Conservation (phyloP, 2,113 vertebrate species). For the Cyprinodon brontotheroides region DNA sequence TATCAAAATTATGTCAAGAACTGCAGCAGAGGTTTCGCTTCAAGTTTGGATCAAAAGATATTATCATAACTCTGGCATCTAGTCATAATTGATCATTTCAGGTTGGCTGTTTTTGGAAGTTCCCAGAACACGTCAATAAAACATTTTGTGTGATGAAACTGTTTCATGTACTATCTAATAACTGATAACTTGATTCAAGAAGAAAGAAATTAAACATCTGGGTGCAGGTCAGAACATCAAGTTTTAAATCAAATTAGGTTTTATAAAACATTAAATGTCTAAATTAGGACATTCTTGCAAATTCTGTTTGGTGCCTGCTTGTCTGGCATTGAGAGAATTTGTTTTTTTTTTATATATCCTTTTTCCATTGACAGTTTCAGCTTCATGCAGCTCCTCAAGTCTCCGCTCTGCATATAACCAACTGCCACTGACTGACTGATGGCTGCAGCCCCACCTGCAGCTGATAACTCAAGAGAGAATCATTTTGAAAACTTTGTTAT, state of each 20-base stretch:
- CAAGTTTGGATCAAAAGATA: background rate
- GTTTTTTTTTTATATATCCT: no score
- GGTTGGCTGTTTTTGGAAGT: slow-evolving; percentile 11
- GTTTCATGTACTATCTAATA: slow-evolving; percentile 16
- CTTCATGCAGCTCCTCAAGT: no score
- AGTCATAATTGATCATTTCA: slow-evolving; percentile 13
- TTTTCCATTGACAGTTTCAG: no score
- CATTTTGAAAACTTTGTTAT: no score
- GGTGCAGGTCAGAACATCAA: background rate
- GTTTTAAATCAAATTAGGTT: slow-evolving; percentile 30
- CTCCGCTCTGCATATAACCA: no score
- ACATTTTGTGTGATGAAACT: slow-evolving; percentile 3
- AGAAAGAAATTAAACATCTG: slow-evolving; percentile 8
- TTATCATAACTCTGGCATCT: background rate
- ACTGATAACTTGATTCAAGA: slow-evolving; percentile 25
- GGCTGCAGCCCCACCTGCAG: no score
- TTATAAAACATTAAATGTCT: slow-evolving; percentile 19
- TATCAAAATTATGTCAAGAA: background rate
- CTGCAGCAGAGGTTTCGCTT: background rate
- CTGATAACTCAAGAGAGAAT: no score
- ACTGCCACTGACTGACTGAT: no score
- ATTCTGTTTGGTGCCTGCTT: slow-evolving; percentile 14
- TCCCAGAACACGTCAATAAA: background rate
- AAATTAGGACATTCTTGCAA: background rate
- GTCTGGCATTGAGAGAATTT: background rate